Conservation (phyloP, 2,797 vertebrate species). For the Amblyopsis hoosieri region DNA sequence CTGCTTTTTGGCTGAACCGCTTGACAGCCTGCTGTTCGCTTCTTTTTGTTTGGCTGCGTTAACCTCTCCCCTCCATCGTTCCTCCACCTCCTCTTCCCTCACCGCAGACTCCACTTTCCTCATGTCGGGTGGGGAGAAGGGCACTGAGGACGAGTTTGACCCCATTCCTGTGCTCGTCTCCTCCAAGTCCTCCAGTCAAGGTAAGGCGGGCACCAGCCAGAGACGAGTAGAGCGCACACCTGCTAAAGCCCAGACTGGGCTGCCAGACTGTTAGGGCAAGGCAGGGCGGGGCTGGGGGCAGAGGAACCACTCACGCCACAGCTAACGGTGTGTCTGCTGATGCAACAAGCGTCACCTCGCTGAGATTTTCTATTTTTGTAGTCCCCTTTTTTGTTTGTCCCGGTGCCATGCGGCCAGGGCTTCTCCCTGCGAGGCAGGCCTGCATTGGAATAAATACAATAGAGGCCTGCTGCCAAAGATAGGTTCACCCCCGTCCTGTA, state of each 20-base stretch:
- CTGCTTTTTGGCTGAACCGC: slow-evolving; percentile 47
- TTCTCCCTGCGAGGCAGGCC: slow-evolving; percentile 10
- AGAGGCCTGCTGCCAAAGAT: too few relatives aligned
- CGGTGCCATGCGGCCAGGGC: slow-evolving; percentile 32
- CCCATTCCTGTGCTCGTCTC: slow-evolving; percentile 98
- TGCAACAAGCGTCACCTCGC: slow-evolving; percentile 57
- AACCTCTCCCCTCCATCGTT: slow-evolving; percentile 63
- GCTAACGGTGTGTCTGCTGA: slow-evolving; percentile 41
- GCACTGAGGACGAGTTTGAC: slow-evolving; percentile 96
- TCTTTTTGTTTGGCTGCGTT: slow-evolving; percentile 79
- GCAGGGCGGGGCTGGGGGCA: slow-evolving; percentile 40
- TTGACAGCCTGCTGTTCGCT: slow-evolving; percentile 46
- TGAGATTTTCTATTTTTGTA: slow-evolving; percentile 35
- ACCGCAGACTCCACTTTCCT: slow-evolving; percentile 91
- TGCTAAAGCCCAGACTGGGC: slow-evolving; percentile 31
- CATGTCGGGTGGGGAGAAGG: slow-evolving; percentile 91
- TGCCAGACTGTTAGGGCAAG: slow-evolving; percentile 24
- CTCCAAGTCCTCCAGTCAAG: slow-evolving; percentile 97
- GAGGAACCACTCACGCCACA: slow-evolving; percentile 24
- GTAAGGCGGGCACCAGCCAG: slow-evolving; percentile 81
- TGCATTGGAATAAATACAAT: slow-evolving; percentile 16
- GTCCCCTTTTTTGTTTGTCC: slow-evolving; percentile 7
- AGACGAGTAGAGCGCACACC: slow-evolving; percentile 49
- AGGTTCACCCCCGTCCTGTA: slow-evolving; percentile 46
- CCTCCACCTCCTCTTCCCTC: slow-evolving; percentile 63